Evolutionary conservation across 2,113 vertebrate genomes (phyloP), one percentile per base, ranked within the genome.

Genomic region (Python bivittatus): DNA sequence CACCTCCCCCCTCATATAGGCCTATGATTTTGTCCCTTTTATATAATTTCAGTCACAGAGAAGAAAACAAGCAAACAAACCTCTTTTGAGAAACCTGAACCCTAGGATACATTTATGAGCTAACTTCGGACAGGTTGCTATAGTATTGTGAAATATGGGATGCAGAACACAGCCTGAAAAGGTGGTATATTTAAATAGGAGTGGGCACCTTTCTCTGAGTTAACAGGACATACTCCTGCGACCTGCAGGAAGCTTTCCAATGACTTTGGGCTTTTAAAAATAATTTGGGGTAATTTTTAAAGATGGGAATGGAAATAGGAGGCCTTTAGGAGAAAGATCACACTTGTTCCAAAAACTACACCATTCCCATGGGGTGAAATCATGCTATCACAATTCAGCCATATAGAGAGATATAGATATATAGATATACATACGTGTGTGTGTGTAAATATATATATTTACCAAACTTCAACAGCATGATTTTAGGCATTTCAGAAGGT

Each of bases 51-150:
- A 86, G 27, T 53, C 25, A 53, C 52, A 54, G 84, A 53, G 12
- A 85, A 48, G 6, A 11, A 85, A 25, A 85, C 23, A 44, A 48
- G 6, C 12, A 53, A 27, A 13, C 2, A 52, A 53, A 85, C 6
- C 6, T 88, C 6, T n/a, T 83, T 91, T 86, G 89, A 90, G 9
- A 53, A 88, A 60, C 1, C 23, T 29, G 93, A 10, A 91, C 57
- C 90, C 94, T 92, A 60, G 61, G 54, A 93, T 53, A 56, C 88
- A 93, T 84, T 91, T 33, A 29, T 6, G 27, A 94, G 86, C 92
- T 91, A 84, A 68, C 89, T 38, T 29, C 33, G 44, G 84, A 86
- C 86, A 93, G 92, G 6, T 61, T 95, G 88, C 52, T 79, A 88
- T 89, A 93, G 91, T 92, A 87, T 88, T 22, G 54, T 23, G 38